Conservation (phyloP, 2,797 vertebrate genomes). For the Vireo griseus region DNA sequence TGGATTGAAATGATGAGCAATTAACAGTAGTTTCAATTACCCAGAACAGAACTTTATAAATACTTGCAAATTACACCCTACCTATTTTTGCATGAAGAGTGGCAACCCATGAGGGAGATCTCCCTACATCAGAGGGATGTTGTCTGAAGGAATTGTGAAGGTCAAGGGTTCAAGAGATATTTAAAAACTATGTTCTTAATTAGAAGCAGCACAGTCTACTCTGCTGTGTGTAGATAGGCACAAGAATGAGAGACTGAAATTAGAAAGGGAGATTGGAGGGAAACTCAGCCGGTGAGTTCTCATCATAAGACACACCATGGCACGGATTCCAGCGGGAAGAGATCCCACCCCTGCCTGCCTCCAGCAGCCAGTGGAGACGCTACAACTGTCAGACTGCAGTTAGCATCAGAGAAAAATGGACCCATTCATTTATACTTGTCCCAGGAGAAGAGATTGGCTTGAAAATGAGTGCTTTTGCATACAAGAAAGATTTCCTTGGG, state of each 20-base stretch:
- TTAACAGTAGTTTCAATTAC: conserved; percentile 28
- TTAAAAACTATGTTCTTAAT: conserved; percentile 14
- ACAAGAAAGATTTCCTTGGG: not conserved
- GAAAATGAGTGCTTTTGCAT: not conserved
- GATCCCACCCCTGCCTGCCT: not conserved
- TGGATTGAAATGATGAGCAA: conserved; percentile 43
- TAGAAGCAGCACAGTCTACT: not conserved
- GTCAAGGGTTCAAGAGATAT: conserved; percentile 3
- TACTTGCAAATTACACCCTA: conserved; percentile 22
- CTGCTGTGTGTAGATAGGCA: not conserved
- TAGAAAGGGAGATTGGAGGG: not conserved
- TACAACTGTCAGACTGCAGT: not conserved
- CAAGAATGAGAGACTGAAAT: not conserved
- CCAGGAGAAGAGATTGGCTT: not conserved
- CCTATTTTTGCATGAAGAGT: conserved; percentile 18
- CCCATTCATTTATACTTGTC: not conserved
- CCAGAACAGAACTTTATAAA: conserved; percentile 28
- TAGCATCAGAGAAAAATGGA: not conserved
- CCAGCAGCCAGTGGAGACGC: not conserved
- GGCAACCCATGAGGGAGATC: not conserved
- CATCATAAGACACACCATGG: accelerated
- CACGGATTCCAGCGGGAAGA: not conserved
- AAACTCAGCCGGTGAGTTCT: not conserved
- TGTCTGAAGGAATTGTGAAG: not conserved
- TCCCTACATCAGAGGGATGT: not conserved